Conservation (phyloP, 35 echinoderm and acorn worm species). For the Hemicentrotus pulcherrimus region DNA sequence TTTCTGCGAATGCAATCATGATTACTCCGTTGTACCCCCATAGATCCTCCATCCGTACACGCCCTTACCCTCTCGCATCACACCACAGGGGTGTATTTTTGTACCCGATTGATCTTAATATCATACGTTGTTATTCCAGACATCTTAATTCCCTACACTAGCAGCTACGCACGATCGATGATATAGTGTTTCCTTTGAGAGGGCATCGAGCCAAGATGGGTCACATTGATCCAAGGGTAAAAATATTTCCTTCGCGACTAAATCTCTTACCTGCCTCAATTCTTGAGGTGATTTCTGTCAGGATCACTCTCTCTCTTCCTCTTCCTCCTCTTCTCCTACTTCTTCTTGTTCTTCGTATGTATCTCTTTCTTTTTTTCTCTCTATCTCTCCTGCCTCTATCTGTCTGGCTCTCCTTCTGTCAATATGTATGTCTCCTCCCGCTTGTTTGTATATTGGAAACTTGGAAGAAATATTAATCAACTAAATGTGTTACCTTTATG, state of each 20-base stretch:
- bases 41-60: background rate
- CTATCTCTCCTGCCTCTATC: too few relatives aligned
- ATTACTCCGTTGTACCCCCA: background rate
- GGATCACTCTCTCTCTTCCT: background rate
- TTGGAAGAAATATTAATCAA: background rate
- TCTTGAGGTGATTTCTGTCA: background rate
- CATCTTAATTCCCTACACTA: background rate
- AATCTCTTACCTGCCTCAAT: background rate
- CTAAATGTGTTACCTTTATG: too few relatives aligned
- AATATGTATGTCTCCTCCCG: too few relatives aligned
- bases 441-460: background rate
- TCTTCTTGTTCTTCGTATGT: too few relatives aligned
- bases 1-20: too few relatives aligned
- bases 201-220: background rate
- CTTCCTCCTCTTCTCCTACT: too few relatives aligned
- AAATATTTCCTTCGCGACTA: background rate
- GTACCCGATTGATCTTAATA: background rate
- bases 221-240: background rate
- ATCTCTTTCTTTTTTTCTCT: too few relatives aligned
- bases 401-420: too few relatives aligned
- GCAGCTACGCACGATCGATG: background rate
- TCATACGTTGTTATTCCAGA: background rate
- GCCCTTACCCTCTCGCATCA: background rate
- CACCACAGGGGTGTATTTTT: conserved; percentile 1
- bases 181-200: background rate